phyloP scores from a whole-genome alignment of 2,113 vertebrate species.

The Spea multiplicata region DNA sequence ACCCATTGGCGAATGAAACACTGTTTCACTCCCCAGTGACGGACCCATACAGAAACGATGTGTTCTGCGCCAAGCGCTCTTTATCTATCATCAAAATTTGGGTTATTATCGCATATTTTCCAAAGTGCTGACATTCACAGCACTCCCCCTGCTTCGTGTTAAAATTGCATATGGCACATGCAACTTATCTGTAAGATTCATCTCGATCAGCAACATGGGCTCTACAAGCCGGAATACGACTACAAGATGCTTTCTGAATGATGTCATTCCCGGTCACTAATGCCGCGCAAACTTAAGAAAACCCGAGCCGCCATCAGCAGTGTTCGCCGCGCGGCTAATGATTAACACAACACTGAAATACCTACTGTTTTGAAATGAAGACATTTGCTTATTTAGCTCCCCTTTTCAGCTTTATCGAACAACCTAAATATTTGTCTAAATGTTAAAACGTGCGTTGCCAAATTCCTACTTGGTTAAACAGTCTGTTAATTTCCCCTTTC shows the following conservation, averaged over 20 bases:
- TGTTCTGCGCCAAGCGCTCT: too few species aligned
- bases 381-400: conserved; percentile 17
- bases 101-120: neutral
- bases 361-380: conserved; percentile 25
- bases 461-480: conserved; percentile 52
- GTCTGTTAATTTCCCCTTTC: conserved; percentile 54
- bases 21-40: too few species aligned
- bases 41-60: too few species aligned
- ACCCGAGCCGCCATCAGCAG: neutral
- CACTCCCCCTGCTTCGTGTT: neutral
- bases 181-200: conserved; percentile 30
- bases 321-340: neutral
- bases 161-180: conserved; percentile 26
- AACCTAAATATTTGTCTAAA: conserved; percentile 58
- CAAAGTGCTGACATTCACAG: neutral
- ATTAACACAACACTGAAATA: conserved; percentile 22
- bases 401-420: conserved; percentile 35
- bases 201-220: conserved; percentile 27
- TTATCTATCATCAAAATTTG: too few species aligned
- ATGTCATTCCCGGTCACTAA: neutral
- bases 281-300: neutral
- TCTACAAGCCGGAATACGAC: conserved; percentile 17
- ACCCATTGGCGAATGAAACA: too few species aligned
- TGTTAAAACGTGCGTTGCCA: conserved; percentile 55
- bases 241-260: conserved; percentile 25